These are phyloP conservation scores for Arctia plantaginis DNA, from an alignment of 2,888 invertebrate species.

Conservation along the genomic window DNA sequence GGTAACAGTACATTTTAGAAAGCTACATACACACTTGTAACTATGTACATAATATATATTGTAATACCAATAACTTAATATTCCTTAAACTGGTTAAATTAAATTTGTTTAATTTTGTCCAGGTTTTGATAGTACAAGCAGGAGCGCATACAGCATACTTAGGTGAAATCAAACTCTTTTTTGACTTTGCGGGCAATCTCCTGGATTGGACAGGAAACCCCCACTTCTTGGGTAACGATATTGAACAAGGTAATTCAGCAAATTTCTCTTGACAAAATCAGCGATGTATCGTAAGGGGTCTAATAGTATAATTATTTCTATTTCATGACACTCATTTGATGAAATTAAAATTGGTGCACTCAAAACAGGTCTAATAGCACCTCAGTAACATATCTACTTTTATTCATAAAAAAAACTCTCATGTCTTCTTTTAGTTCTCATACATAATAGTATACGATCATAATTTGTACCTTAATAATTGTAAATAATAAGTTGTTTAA, in stretches of 20 bases:
- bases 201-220: conserved; percentile 90
- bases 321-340: not conserved
- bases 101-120: too few species aligned
- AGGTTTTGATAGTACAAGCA: conserved; percentile 91
- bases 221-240: conserved; percentile 87
- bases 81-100: too few species aligned
- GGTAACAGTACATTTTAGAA: not conserved
- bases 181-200: conserved; percentile 90
- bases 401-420: too few species aligned
- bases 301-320: not conserved
- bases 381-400: too few species aligned
- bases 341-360: not conserved
- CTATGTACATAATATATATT: too few species aligned
- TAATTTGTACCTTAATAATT: too few species aligned
- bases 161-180: conserved; percentile 91
- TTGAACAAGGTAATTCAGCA: conserved; percentile 87
- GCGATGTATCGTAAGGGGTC: not conserved
- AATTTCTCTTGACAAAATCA: not conserved
- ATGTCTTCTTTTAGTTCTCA: too few species aligned
- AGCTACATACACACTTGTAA: not conserved
- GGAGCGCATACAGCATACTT: conserved; percentile 91
- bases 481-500: too few species aligned
- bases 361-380: too few species aligned
- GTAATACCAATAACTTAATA: not conserved
- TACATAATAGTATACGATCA: too few species aligned